Evolutionary conservation across 2,797 vertebrate genomes (phyloP).

Genomic region (Lagocephalus sceleratus): DNA sequence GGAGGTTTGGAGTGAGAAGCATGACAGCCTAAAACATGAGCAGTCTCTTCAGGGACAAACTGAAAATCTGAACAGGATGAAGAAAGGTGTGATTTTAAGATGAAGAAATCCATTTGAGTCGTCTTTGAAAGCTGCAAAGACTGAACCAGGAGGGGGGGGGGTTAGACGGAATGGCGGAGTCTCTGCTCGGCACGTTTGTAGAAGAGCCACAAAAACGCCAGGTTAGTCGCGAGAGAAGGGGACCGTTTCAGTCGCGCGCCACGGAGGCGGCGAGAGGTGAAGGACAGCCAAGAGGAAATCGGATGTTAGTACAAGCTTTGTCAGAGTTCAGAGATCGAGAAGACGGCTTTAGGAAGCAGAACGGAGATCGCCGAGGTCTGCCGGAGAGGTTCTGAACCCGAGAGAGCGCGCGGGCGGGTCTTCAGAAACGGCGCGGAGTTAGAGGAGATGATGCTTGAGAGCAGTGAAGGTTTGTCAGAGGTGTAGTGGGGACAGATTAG

Average conservation of each 20-base stretch:
- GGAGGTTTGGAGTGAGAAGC: conserved; percentile 12
- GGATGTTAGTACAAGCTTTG: conserved; percentile 70
- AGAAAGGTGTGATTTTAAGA: conserved; percentile 34
- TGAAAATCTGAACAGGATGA: conserved; percentile 24
- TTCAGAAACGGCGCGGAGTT: conserved; percentile 31
- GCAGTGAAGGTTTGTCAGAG: conserved; percentile 56
- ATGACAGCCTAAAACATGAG: conserved; percentile 11
- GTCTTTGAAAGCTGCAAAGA: conserved; percentile 52
- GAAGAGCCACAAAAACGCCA: conserved; percentile 48
- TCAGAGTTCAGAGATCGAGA: conserved; percentile 57
- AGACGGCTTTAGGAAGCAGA: conserved; percentile 45
- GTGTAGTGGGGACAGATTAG: conserved; percentile 66
- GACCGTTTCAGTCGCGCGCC: conserved; percentile 39
- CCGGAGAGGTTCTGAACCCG: conserved; percentile 24
- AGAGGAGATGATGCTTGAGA: conserved; percentile 47
- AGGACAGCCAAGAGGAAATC: conserved; percentile 52
- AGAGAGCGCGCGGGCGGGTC: conserved; percentile 31
- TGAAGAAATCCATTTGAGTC: conserved; percentile 23
- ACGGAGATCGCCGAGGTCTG: conserved; percentile 31
- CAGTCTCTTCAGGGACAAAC: conserved; percentile 11
- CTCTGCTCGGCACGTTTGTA: conserved; percentile 45
- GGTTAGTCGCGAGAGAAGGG: conserved; percentile 64
- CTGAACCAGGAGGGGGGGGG: conserved; percentile 19
- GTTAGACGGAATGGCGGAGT: conserved; percentile 43
- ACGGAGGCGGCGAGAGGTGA: conserved; percentile 49